Conservation (phyloP, 2,113 vertebrate species). For the Cephalopterus ornatus region DNA sequence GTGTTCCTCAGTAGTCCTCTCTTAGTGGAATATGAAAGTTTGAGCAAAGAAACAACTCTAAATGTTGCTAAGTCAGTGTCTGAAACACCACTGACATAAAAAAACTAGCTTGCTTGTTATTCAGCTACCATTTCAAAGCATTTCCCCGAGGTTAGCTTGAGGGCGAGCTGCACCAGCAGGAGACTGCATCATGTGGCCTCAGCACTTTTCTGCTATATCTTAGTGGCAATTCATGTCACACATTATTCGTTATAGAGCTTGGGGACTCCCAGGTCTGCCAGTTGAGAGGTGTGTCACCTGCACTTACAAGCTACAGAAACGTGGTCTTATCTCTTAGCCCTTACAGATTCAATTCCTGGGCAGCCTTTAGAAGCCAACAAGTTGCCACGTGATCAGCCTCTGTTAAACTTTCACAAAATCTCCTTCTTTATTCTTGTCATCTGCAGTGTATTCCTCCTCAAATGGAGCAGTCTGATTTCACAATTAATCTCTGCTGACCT, state of each 20-base stretch:
- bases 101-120: background rate
- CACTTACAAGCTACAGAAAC: background rate
- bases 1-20: background rate
- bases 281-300: conserved; percentile 4
- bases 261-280: conserved; percentile 4
- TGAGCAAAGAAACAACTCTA: background rate
- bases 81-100: background rate
- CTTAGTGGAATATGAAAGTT: background rate
- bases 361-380: background rate
- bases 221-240: conserved; percentile 14
- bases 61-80: background rate
- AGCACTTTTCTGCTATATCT: background rate
- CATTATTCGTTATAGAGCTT: background rate
- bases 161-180: background rate
- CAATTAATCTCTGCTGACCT: background rate
- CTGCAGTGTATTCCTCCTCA: background rate
- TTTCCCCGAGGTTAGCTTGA: conserved; percentile 45
- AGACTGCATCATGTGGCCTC: background rate
- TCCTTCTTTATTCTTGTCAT: background rate
- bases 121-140: conserved; percentile 18
- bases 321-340: background rate
- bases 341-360: background rate
- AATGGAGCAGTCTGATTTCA: background rate
- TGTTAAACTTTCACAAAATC: background rate
- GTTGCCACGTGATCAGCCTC: background rate